Evolutionary conservation across 2,888 invertebrate genomes (phyloP), one percentile per base, ranked within the genome.

Genomic region (Heteromyza rotundicornis): DNA sequence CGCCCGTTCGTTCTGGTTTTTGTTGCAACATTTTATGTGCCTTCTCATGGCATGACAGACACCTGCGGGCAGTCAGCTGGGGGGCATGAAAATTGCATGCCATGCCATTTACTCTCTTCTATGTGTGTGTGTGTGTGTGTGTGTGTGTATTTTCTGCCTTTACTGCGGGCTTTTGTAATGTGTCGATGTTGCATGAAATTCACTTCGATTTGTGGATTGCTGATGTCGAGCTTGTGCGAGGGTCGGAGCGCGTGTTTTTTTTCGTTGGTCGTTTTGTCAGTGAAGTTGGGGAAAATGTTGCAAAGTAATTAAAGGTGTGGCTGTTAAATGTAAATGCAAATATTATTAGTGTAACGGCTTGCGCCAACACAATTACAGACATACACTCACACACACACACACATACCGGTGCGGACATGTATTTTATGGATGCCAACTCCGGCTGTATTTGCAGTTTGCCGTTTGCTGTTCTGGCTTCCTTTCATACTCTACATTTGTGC

Each of bases 281-380:
- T 7, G 40, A n/a, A 10, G 16, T n/a, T 40, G 40, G 14, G 60
- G 22, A 57, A 69, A 67, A 66, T 55, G 65, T 64, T 64, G 68
- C 55, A 64, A 64, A 64, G 68, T 68, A 68, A 69, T 70, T 70
- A 69, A 67, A 64, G 68, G 70, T 68, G 70, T 69, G 70, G 68
- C 67, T 65, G 64, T 63, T 65, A 62, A 64, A 65, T 70, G 68
- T 69, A 69, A 70, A 70, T 68, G 68, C 67, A 69, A 71, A 70
- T 71, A 64, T 66, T 70, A 69, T 68, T 69, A 66, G 61, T 61
- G 64, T 60, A 62, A 67, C 61, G 62, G 65, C 64, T 65, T 67
- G 66, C n/a, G n/a, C 59, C 59, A 61, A 53, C 61, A 62, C 64
- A 62, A 59, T 54, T 57, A 23, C 53, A 53, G 24, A 53, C 53